Conservation (phyloP, 2,797 vertebrate genomes). For the Acrossocheilus fasciatus region DNA sequence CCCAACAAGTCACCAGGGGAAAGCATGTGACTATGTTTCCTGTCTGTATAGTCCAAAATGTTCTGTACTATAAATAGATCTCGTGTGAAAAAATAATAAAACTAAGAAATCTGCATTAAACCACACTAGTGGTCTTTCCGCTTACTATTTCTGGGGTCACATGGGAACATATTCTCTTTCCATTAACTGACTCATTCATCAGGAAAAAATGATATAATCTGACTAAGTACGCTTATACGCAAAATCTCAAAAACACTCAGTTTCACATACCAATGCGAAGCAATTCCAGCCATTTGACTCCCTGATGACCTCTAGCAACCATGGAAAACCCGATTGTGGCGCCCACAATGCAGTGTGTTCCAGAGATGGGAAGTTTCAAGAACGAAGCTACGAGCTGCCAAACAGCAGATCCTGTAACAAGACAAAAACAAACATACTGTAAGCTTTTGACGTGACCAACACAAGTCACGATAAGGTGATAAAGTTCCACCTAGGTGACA, state of each 20-base stretch:
- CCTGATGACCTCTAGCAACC: slow-evolving; percentile 88
- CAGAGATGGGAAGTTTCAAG: slow-evolving; percentile 95
- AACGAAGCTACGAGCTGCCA: slow-evolving; percentile 95
- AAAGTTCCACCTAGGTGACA: slow-evolving; percentile 5
- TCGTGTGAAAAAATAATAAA: slow-evolving; percentile 25
- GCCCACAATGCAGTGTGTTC: slow-evolving; percentile 97
- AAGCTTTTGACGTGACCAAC: background rate
- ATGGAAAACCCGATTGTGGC: slow-evolving; percentile 97
- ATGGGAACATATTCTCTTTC: slow-evolving; percentile 20
- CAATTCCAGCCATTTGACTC: slow-evolving; percentile 92
- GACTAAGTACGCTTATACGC: background rate
- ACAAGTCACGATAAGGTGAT: slow-evolving; percentile 27
- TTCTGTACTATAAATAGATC: slow-evolving; percentile 40
- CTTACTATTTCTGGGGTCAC: slow-evolving; percentile 21
- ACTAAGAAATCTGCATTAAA: slow-evolving; percentile 7
- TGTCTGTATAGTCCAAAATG: slow-evolving; percentile 38
- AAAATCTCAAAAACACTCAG: slow-evolving; percentile 15
- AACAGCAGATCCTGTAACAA: slow-evolving; percentile 88
- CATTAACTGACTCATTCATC: background rate
- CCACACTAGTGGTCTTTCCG: background rate
- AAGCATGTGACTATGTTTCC: slow-evolving; percentile 26
- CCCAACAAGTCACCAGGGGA: slow-evolving; percentile 15
- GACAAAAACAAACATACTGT: background rate
- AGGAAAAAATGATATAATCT: background rate
- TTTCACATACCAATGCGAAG: slow-evolving; percentile 87